Percentiles rank a stretch among this genome's conserved stretches.
Conservation (phyloP, 2,888 invertebrate genomes). For the Diploptera punctata region DNA sequence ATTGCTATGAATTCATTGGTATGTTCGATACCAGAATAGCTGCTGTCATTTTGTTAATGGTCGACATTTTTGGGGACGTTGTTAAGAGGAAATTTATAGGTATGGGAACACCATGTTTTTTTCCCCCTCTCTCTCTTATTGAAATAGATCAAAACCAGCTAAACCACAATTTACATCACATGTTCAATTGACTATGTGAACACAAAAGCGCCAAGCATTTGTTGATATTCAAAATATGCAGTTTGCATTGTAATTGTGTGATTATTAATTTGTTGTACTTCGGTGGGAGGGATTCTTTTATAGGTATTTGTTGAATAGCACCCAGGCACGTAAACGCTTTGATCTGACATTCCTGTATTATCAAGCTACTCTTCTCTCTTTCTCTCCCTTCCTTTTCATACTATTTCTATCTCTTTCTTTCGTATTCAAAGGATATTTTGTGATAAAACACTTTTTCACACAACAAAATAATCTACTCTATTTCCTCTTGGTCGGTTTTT, state of each 20-base stretch:
- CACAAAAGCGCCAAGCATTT: not conserved
- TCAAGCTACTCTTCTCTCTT: too few species aligned
- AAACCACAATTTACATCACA: not conserved
- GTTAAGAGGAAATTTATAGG: not conserved
- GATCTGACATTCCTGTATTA: not conserved
- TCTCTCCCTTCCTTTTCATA: too few species aligned
- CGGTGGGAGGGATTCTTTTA: not conserved
- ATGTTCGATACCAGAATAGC: not conserved
- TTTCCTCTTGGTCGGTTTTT: too few species aligned
- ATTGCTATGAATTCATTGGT: not conserved
- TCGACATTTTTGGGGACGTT: not conserved
- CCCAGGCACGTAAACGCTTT: not conserved
- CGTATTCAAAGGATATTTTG: too few species aligned
- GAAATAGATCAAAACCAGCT: not conserved
- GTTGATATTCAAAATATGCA: conserved; percentile 28
- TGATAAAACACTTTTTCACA: too few species aligned
- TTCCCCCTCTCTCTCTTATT: not conserved
- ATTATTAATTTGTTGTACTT: conserved; percentile 21
- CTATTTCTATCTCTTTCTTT: too few species aligned
- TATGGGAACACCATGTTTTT: not conserved
- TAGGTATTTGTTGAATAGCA: not conserved
- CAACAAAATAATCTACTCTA: too few species aligned
- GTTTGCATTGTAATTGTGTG: conserved; percentile 15
- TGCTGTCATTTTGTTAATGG: not conserved
- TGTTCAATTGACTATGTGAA: not conserved